These are phyloP conservation scores for Dreissena polymorpha DNA, from an alignment of 1,140 invertebrate genomes.

Conservation along the genomic window DNA sequence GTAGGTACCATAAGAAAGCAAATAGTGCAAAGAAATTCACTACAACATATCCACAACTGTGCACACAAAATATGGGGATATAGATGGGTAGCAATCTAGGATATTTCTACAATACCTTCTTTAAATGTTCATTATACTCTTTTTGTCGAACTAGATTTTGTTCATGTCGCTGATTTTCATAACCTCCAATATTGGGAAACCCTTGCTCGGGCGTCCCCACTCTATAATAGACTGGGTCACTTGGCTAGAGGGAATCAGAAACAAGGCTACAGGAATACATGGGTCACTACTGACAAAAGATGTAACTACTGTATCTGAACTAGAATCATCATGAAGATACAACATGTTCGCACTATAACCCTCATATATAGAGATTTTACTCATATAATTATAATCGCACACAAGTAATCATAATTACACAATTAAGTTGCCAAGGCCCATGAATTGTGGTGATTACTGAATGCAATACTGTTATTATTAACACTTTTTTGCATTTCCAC, in stretches of 20 bases:
- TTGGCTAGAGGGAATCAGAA: constrained; percentile 22
- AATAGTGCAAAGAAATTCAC: too few relatives aligned
- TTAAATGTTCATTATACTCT: constrained; percentile 50
- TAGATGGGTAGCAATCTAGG: background rate
- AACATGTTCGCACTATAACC: background rate
- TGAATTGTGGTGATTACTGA: too few relatives aligned
- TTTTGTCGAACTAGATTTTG: constrained; percentile 41
- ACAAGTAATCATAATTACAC: too few relatives aligned
- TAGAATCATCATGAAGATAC: background rate
- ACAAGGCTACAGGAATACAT: constrained; percentile 3
- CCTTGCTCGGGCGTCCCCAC: constrained; percentile 50
- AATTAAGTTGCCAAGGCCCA: too few relatives aligned
- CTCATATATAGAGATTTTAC: background rate
- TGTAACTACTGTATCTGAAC: constrained; percentile 1
- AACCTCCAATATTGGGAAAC: constrained; percentile 43
- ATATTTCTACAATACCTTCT: constrained; percentile 38
- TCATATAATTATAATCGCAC: too few relatives aligned
- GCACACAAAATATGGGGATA: too few relatives aligned
- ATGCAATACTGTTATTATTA: too few relatives aligned
- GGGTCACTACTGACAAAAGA: background rate
- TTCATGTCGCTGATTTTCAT: constrained; percentile 25
- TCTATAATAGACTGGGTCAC: constrained; percentile 44
- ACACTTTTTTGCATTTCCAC: too few relatives aligned
- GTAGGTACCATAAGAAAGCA: too few relatives aligned
- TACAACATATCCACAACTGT: too few relatives aligned